Percentiles rank a stretch among this genome's conserved stretches.
Evolutionary conservation across 2,113 vertebrate species (phyloP).

Genomic region (Naja naja): DNA sequence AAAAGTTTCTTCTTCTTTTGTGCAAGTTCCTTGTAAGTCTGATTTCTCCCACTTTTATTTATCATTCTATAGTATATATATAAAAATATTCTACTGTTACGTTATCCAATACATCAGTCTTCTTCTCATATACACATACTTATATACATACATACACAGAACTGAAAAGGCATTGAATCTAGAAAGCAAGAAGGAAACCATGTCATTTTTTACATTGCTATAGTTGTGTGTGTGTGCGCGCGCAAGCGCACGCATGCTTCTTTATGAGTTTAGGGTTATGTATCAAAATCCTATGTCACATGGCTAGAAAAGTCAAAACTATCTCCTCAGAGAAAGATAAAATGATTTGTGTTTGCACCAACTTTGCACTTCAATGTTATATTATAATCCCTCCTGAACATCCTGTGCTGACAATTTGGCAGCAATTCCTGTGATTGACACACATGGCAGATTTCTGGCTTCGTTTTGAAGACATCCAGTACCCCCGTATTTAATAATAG

Average conservation of each 20-base stretch:
- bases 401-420: slow-evolving; percentile 18
- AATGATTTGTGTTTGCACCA: not conserved
- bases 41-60: not conserved
- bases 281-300: not conserved
- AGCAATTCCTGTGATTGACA: not conserved
- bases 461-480: slow-evolving; percentile 19
- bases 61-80: not conserved
- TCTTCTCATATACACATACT: not conserved
- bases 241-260: no score
- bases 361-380: slow-evolving; percentile 18
- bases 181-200: not conserved
- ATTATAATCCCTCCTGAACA: slow-evolving; percentile 23
- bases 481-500: not conserved
- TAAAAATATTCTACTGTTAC: not conserved
- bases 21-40: not conserved
- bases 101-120: not conserved
- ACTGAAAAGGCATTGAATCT: not conserved
- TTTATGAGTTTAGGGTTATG: not conserved
- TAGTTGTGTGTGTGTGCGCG: no score
- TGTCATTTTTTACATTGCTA: not conserved
- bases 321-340: not conserved
- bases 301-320: slow-evolving; percentile 10
- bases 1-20: not conserved
- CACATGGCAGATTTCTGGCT: slow-evolving; percentile 44
- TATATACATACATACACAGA: not conserved